Base-by-base conservation (phyloP, 2,888 invertebrate species). In the Meteorus cinctellus region DNA sequence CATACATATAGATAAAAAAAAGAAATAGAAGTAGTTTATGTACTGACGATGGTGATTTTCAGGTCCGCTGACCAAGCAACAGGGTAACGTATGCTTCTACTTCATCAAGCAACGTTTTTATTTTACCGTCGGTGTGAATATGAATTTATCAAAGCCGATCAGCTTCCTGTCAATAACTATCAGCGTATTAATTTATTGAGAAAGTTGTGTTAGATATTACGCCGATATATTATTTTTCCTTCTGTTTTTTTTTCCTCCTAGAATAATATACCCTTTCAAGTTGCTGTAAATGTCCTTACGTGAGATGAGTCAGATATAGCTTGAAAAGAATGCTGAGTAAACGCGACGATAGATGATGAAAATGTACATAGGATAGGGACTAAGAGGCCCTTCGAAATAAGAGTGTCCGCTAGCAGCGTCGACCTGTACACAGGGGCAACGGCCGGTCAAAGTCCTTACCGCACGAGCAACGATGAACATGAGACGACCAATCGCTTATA, bases 391-490 rank as follows among this genome's bases (percentile, higher is more conserved):
- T 76, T 76, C 60, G 74, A 78, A 81, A 77, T 77, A 82, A 79
- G 79, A 79, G 79, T 79, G 79, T 81, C 80, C 79, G 80, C 79
- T 77, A 78, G 80, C 78, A 79, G 78, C 78, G 80, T 77, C 68
- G 71, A 71, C 65, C 31, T 27, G 36, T 60, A 55, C 78, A 81
- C 80, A 87, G 78, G 82, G 88, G 88, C 89, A 89, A 89, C 86
- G 89, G 84, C 89, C 89, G 89, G 89, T 89, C 89, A 89, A 87
- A 88, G 88, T 88, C 88, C 86, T 86, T 84, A 85, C 69, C 72
- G 78, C 77, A 77, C 72, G 72, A 76, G 73, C 68, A 75, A 69
- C 73, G 74, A 63, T 60, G 69, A 65, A 66, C 68, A 76, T 77
- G 45, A 72, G 74, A 63, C 74, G 51, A 76, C 48, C 73, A n/a